Evolutionary conservation across 2,113 vertebrate species (phyloP), one percentile per base, ranked within the genome.

Genomic region (Hemicordylus capensis): DNA sequence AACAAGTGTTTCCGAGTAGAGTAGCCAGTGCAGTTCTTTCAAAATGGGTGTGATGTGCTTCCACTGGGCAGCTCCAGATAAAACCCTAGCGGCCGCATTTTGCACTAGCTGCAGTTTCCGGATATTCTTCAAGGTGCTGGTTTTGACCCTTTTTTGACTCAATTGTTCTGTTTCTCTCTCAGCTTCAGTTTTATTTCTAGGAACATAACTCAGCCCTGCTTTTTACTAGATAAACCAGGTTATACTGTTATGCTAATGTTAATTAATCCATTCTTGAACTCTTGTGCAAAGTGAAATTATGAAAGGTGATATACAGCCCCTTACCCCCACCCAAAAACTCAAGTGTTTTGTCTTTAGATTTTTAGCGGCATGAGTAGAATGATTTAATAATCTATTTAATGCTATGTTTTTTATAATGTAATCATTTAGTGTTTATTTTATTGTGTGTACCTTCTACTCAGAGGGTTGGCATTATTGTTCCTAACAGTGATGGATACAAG

Each of bases 401-500:
- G 85, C 77, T 95, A 82, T 94, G 75, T 95, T 64, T 76, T 95
- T 78, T 96, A 92, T 95, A 88, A 95, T 94, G 93, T 95, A 95
- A 96, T 96, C 93, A 96, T 97, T 94, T 96, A 96, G 96, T 96
- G 93, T 96, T 96, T 96, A 93, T 96, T 96, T 96, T 95, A 94
- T 96, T 96, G 96, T 97, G 92, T 97, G 92, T 96, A 94, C 96
- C 96, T 96, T 97, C 95, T 94, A 97, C 96, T 97, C 96, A 97
- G 96, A 97, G 95, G 94, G 95, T 96, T 97, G 96, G 95, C 96
- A 97, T 97, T 97, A 94, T 97, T 97, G 94, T 97, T 97, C 95
- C 94, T 96, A 97, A 96, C 94, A 99, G 98, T 95, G 98, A 99
- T 80, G 98, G 98, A 95, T 99, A 98, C 98, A 99, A 99, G 96